Evolutionary conservation across 2,888 invertebrate species (phyloP).

Genomic region (Arctia plantaginis): DNA sequence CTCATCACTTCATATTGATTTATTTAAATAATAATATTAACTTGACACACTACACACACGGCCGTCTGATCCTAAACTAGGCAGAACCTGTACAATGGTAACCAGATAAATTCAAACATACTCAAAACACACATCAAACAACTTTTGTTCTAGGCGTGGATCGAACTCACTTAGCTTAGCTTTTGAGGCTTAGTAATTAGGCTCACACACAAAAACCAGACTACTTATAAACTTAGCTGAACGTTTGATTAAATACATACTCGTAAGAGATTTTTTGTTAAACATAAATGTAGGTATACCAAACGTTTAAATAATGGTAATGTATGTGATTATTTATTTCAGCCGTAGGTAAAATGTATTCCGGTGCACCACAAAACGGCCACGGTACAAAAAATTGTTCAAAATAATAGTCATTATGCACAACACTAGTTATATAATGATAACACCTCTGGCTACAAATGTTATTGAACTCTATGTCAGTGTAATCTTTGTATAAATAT

Average conservation of each 20-base stretch:
- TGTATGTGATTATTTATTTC: not conserved
- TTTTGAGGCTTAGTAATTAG: too few relatives aligned
- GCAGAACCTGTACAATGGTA: too few relatives aligned
- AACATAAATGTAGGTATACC: not conserved
- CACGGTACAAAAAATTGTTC: not conserved
- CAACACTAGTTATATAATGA: not conserved
- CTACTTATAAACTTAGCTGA: not conserved
- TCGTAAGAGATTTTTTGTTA: not conserved
- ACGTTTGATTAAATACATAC: not conserved
- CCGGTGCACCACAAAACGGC: not conserved
- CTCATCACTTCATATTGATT: conserved; percentile 1
- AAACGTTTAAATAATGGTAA: not conserved
- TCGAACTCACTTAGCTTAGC: too few relatives aligned
- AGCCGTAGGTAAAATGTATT: not conserved
- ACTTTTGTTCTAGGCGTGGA: too few relatives aligned
- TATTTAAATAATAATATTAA: not conserved
- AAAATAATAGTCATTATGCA: not conserved
- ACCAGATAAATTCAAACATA: too few relatives aligned
- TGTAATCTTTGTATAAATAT: not conserved
- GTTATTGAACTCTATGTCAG: not conserved
- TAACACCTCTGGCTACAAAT: not conserved
- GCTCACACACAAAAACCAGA: not conserved
- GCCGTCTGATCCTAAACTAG: too few relatives aligned
- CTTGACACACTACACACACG: too few relatives aligned
- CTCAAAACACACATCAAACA: too few relatives aligned